Conservation (phyloP, 2,888 invertebrate genomes). For the Coenonympha glycerion region DNA sequence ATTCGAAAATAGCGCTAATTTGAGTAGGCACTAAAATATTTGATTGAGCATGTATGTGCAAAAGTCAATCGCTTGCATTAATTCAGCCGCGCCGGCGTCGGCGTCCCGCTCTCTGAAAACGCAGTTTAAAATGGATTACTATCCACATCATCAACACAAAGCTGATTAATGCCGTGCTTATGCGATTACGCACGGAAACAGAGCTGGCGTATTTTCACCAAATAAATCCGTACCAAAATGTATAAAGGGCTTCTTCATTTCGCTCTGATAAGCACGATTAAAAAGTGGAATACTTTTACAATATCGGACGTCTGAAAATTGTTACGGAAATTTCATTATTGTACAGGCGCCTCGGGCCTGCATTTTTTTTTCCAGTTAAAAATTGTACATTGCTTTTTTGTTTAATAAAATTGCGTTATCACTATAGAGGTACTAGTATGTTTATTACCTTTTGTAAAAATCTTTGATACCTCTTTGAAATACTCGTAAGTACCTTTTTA, state of each 20-base stretch:
- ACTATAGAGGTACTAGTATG: too few relatives aligned
- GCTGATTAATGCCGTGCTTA: slow-evolving; percentile 27
- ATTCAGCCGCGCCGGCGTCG: slow-evolving; percentile 5
- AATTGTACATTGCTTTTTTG: too few relatives aligned
- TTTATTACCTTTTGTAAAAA: too few relatives aligned
- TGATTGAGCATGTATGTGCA: not conserved
- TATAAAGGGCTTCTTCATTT: not conserved
- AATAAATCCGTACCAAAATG: slow-evolving; percentile 10
- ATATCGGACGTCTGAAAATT: not conserved
- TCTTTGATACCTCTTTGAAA: too few relatives aligned
- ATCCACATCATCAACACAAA: slow-evolving; percentile 26
- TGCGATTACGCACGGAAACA: slow-evolving; percentile 17
- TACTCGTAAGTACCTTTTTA: too few relatives aligned
- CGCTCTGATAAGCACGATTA: slow-evolving; percentile 1
- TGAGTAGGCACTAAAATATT: not conserved
- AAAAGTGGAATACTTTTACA: not conserved
- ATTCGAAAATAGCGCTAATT: too few relatives aligned
- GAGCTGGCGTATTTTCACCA: slow-evolving; percentile 6
- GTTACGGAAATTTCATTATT: too few relatives aligned
- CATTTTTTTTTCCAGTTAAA: too few relatives aligned
- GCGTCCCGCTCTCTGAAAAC: slow-evolving; percentile 17
- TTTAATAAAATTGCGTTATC: too few relatives aligned
- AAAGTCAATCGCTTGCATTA: slow-evolving; percentile 15
- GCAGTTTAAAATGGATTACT: slow-evolving; percentile 29
- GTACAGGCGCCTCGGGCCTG: too few relatives aligned